phyloP scores from a whole-genome alignment of 2,797 vertebrate genomes.

The Pampus argenteus region DNA sequence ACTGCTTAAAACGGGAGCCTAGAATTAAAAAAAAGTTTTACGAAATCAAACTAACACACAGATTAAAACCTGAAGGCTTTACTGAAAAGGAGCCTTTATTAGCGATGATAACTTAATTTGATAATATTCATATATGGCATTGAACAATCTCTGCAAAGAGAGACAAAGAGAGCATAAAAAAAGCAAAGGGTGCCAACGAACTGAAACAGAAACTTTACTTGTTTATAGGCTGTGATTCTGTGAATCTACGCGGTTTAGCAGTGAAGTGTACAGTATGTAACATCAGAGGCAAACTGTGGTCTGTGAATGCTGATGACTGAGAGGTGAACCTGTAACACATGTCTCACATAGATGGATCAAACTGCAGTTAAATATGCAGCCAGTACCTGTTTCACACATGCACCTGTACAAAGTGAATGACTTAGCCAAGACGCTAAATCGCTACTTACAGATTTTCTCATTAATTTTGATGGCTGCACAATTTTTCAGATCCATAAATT shows the following conservation, averaged over 20 bases:
- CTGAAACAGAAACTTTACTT: constrained; percentile 15
- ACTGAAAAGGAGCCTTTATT: neutral
- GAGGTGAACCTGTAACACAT: neutral
- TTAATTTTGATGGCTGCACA: too few relatives aligned
- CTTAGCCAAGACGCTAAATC: too few relatives aligned
- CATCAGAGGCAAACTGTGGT: neutral
- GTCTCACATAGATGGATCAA: neutral
- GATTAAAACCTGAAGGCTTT: constrained; percentile 5
- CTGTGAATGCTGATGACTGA: neutral
- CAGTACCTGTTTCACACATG: neutral
- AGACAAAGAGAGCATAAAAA: neutral
- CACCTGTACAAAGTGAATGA: neutral
- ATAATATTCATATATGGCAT: neutral
- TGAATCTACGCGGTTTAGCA: neutral
- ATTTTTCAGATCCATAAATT: too few relatives aligned
- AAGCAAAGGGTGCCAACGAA: neutral
- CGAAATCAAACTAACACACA: constrained; percentile 17
- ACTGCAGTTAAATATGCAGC: neutral
- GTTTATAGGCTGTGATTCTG: neutral
- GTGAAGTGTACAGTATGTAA: too few relatives aligned
- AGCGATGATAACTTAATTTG: neutral
- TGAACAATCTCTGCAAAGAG: neutral
- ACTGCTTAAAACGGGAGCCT: constrained; percentile 90
- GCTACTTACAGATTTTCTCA: too few relatives aligned
- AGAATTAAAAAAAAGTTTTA: constrained; percentile 65